phyloP scores from a whole-genome alignment of 2,113 vertebrate species.

The Camelus bactrianus region DNA sequence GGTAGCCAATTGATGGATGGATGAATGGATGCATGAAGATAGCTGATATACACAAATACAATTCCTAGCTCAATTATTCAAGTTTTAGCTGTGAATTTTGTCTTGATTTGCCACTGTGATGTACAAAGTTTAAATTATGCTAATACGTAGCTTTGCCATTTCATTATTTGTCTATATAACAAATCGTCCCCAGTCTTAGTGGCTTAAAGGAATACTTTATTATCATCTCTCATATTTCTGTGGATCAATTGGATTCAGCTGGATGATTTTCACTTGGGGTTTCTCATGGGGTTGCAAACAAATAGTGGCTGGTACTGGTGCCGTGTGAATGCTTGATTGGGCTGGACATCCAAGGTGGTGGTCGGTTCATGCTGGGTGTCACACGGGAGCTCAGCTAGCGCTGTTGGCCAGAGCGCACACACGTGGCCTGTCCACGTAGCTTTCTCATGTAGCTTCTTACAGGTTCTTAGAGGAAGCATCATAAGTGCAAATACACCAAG shows the following conservation, averaged over 20 bases:
- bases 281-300: not conserved
- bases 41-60: not conserved
- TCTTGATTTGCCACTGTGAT: not conserved
- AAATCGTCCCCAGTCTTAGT: not conserved
- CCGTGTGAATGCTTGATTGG: not conserved
- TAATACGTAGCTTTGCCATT: not conserved
- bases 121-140: not conserved
- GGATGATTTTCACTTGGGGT: not conserved
- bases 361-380: not conserved
- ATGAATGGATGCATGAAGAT: not conserved
- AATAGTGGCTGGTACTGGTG: not conserved
- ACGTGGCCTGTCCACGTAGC: no score
- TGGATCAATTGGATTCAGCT: not conserved
- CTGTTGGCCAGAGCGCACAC: not conserved
- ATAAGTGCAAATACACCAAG: not conserved
- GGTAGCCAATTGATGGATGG: not conserved
- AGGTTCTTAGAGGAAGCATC: not conserved
- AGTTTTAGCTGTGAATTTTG: not conserved
- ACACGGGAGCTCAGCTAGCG: not conserved
- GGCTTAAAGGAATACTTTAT: not conserved
- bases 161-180: not conserved
- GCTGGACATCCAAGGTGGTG: not conserved
- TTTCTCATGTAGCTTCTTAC: not conserved
- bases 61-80: not conserved
- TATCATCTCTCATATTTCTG: not conserved